phyloP scores from a whole-genome alignment of 2,113 vertebrate genomes.

The Saccopteryx bilineata region DNA sequence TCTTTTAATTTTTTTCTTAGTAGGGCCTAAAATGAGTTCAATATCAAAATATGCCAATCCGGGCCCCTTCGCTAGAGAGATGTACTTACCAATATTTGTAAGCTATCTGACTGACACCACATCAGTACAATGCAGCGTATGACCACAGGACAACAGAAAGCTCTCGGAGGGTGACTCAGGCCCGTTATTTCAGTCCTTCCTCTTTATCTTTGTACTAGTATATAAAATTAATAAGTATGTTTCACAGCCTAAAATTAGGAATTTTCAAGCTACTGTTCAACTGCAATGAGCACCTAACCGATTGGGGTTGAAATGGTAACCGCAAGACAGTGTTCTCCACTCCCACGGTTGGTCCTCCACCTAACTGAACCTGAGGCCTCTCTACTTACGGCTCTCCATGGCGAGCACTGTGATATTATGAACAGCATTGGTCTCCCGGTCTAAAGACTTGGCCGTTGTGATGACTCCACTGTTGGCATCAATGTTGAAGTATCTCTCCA shows the following conservation, averaged over 20 bases:
- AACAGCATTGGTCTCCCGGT: constrained; percentile 95
- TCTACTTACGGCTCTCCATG: constrained; percentile 96
- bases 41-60: not conserved
- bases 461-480: constrained; percentile 95
- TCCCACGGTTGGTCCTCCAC: not conserved
- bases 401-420: constrained; percentile 98
- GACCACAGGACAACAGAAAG: not conserved
- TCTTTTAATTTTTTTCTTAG: not conserved
- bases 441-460: constrained; percentile 95
- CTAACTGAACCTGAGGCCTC: not conserved
- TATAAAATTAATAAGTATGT: not conserved
- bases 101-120: not conserved
- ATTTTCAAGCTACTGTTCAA: not conserved
- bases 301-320: constrained; percentile 2
- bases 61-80: not conserved
- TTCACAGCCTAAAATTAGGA: not conserved
- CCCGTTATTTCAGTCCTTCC: not conserved
- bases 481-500: constrained; percentile 98
- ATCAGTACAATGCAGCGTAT: not conserved
- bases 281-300: not conserved
- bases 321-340: not conserved
- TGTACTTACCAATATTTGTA: not conserved
- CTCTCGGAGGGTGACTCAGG: not conserved
- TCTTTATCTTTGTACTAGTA: not conserved
- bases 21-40: not conserved